These are phyloP conservation scores for Mus spicilegus DNA, from an alignment of 2,113 vertebrate species.

Conservation along the genomic window DNA sequence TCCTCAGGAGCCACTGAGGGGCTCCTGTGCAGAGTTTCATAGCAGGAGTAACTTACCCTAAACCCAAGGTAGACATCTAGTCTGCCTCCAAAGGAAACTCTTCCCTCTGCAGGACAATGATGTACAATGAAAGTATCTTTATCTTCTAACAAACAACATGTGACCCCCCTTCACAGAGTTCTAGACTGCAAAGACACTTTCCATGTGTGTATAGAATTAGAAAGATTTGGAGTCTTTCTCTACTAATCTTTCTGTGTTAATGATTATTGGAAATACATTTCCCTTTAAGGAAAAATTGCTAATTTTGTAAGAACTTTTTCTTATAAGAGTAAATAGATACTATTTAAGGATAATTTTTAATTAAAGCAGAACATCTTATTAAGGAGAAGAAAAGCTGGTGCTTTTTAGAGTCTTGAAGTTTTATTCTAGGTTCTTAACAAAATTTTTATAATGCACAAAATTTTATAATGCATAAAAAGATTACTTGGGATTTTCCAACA, in stretches of 20 bases:
- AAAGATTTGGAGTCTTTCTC: slow-evolving; percentile 44
- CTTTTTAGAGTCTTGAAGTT: slow-evolving; percentile 27
- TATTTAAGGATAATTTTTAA: background rate
- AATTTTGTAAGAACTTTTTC: slow-evolving; percentile 52
- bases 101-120: slow-evolving; percentile 21
- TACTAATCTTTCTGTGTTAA: background rate
- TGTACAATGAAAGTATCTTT: background rate
- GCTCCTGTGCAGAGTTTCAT: background rate
- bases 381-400: background rate
- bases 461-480: slow-evolving; percentile 33
- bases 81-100: slow-evolving; percentile 17
- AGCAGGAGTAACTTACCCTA: background rate
- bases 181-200: slow-evolving; percentile 44
- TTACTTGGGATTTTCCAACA: slow-evolving; percentile 30
- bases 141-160: background rate
- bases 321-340: background rate
- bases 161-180: background rate
- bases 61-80: background rate
- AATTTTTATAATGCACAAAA: slow-evolving; percentile 43
- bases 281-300: slow-evolving; percentile 8
- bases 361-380: slow-evolving; percentile 39
- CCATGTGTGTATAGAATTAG: background rate
- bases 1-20: background rate
- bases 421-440: slow-evolving; percentile 37
- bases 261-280: slow-evolving; percentile 14